Percentiles rank a stretch among this genome's conserved stretches.
phyloP scores from a whole-genome alignment of 2,888 invertebrate species.

The Drosophila picticornis region DNA sequence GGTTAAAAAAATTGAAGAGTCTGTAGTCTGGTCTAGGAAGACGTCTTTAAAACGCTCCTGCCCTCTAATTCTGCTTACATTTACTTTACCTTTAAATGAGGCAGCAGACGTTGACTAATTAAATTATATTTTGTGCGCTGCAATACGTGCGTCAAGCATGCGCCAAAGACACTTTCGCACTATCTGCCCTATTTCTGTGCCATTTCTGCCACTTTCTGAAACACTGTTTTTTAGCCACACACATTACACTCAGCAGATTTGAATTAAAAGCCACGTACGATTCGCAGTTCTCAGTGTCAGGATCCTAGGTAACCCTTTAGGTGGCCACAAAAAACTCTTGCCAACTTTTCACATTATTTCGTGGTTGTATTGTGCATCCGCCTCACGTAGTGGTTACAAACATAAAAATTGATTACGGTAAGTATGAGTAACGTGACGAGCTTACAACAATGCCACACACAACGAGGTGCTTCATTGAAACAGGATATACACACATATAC shows the following conservation, averaged over 20 bases:
- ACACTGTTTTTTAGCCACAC: conserved; percentile 8
- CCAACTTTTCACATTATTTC: conserved; percentile 34
- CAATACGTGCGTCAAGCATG: conserved; percentile 57
- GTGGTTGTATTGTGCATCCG: conserved; percentile 62
- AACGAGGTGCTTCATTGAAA: conserved; percentile 6
- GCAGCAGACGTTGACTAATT: conserved; percentile 67
- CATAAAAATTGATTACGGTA: conserved; percentile 82
- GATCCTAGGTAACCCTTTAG: conserved; percentile 28
- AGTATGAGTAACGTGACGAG: conserved; percentile 61
- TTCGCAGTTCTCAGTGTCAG: conserved; percentile 11
- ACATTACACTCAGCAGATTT: conserved; percentile 44
- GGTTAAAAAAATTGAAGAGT: neutral
- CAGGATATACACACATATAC: conserved; percentile 6
- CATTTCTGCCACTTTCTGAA: neutral
- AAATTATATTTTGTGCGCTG: conserved; percentile 59
- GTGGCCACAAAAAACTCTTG: conserved; percentile 6
- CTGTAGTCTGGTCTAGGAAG: neutral
- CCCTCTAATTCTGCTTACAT: neutral
- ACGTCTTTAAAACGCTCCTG: neutral
- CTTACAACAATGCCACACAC: conserved; percentile 26
- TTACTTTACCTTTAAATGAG: conserved; percentile 38
- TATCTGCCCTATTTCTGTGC: neutral
- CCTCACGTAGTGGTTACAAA: conserved; percentile 73
- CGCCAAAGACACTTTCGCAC: neutral
- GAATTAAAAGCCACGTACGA: conserved; percentile 56